Conservation (phyloP, 2,888 invertebrate genomes). For the Stenurella melanura region DNA sequence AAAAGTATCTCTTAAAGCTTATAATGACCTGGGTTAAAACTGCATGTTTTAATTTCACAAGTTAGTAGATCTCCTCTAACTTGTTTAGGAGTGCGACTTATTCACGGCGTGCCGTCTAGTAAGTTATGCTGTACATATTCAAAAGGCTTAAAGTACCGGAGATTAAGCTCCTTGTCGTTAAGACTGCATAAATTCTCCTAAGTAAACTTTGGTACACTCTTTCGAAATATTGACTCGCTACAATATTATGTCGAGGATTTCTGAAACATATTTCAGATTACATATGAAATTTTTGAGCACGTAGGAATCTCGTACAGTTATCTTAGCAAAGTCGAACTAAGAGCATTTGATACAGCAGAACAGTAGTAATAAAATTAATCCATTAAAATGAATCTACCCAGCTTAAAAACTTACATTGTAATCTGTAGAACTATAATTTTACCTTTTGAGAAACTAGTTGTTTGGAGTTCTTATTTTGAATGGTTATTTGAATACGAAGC, state of each 20-base stretch:
- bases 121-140: not conserved
- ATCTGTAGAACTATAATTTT: too few relatives aligned
- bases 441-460: too few relatives aligned
- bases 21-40: not conserved
- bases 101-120: not conserved
- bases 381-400: too few relatives aligned
- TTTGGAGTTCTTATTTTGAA: too few relatives aligned
- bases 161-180: not conserved
- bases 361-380: too few relatives aligned
- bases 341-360: too few relatives aligned
- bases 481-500: too few relatives aligned
- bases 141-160: not conserved
- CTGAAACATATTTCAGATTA: not conserved
- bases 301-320: too few relatives aligned
- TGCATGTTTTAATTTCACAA: not conserved
- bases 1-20: not conserved
- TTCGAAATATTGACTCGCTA: not conserved
- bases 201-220: not conserved
- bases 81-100: not conserved
- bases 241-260: not conserved
- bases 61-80: not conserved
- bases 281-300: too few relatives aligned
- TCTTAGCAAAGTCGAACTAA: too few relatives aligned
- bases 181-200: not conserved
- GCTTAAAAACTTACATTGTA: too few relatives aligned